Percentiles rank a stretch among this genome's conserved stretches.
phyloP scores from a whole-genome alignment of 2,888 invertebrate genomes.

The Dromius quadrimaculatus region DNA sequence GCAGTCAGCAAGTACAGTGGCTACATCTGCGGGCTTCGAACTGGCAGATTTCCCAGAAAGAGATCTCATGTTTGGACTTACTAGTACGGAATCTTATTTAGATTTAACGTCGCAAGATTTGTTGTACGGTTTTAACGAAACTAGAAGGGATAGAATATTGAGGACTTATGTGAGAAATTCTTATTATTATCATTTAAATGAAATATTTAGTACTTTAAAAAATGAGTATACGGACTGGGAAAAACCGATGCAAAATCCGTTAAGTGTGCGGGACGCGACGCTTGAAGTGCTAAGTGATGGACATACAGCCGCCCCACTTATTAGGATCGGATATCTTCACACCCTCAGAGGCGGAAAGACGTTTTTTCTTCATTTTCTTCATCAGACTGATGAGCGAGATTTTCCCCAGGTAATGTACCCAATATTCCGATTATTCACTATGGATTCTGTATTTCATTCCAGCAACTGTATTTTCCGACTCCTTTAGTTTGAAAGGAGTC shows the following conservation, averaged over 20 bases:
- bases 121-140: constrained; percentile 93
- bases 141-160: constrained; percentile 84
- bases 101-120: constrained; percentile 86
- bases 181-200: constrained; percentile 94
- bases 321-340: constrained; percentile 84
- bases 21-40: constrained; percentile 82
- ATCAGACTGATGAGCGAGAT: constrained; percentile 85
- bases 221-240: constrained; percentile 99
- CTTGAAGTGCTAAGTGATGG: constrained; percentile 92
- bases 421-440: too few species aligned
- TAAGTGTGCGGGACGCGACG: constrained; percentile 87
- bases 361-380: constrained; percentile 89
- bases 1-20: constrained; percentile 70
- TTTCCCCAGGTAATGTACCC: constrained; percentile 83
- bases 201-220: constrained; percentile 90
- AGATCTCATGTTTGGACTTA: constrained; percentile 87
- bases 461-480: too few species aligned
- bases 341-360: constrained; percentile 83
- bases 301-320: constrained; percentile 87
- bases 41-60: constrained; percentile 85
- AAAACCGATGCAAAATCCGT: constrained; percentile 85
- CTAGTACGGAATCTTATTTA: constrained; percentile 85
- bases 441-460: too few species aligned
- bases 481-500: too few species aligned
- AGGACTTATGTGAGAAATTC: constrained; percentile 95